These are phyloP conservation scores for Toxotes jaculatrix DNA, from an alignment of 2,113 vertebrate species.

Conservation along the genomic window DNA sequence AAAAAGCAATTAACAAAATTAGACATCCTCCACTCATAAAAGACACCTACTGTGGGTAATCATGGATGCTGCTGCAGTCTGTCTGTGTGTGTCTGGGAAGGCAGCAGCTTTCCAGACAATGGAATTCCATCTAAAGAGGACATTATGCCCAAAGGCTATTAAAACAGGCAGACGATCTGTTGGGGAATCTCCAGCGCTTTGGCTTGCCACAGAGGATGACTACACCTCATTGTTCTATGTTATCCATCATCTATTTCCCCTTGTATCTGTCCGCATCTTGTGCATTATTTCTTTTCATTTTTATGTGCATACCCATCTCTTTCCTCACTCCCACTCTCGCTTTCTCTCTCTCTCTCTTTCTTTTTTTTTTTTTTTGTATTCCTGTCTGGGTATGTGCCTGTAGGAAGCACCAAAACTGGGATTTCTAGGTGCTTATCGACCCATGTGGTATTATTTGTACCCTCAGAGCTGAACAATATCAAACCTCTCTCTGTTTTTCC, in stretches of 20 bases:
- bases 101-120: constrained; percentile 49
- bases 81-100: constrained; percentile 32
- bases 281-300: constrained; percentile 27
- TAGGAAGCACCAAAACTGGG: not conserved
- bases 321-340: not conserved
- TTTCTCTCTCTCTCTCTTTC: not conserved
- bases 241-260: not conserved
- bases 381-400: constrained; percentile 11
- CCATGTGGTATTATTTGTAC: constrained; percentile 15
- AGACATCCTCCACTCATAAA: constrained; percentile 15
- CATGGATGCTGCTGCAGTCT: not conserved
- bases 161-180: constrained; percentile 55
- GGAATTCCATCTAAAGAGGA: constrained; percentile 38
- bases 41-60: not conserved
- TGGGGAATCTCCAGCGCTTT: constrained; percentile 35
- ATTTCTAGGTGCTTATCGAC: constrained; percentile 16
- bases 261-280: constrained; percentile 1
- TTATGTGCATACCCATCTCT: not conserved
- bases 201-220: constrained; percentile 26
- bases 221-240: constrained; percentile 29
- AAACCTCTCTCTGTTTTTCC: not conserved
- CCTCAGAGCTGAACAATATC: constrained; percentile 29
- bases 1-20: too few species aligned
- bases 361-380: constrained; percentile 2
- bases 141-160: constrained; percentile 43